Evolutionary conservation across 2,888 invertebrate genomes (phyloP).

Genomic region (Anaspis maculata): DNA sequence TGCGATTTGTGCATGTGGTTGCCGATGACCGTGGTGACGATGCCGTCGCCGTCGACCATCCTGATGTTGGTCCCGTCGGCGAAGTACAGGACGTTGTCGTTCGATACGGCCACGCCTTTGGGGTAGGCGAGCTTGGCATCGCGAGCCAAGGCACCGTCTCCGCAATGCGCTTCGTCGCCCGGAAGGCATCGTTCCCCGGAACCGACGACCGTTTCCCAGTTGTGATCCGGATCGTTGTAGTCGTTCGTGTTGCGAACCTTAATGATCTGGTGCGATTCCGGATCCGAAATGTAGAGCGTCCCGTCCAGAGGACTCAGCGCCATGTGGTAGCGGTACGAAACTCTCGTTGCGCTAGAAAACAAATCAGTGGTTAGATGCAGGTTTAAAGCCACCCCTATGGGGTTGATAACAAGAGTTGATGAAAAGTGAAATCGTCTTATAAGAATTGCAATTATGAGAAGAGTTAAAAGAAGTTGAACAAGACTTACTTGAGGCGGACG

Average conservation of each 20-base stretch:
- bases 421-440: no score
- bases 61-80: slow-evolving; percentile 91
- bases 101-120: slow-evolving; percentile 91
- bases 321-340: slow-evolving; percentile 95
- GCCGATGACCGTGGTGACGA: slow-evolving; percentile 85
- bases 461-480: no score
- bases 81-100: slow-evolving; percentile 86
- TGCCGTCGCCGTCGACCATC: slow-evolving; percentile 86
- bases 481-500: slow-evolving; percentile 69
- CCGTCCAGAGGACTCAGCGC: slow-evolving; percentile 91
- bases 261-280: slow-evolving; percentile 90
- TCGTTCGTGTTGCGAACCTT: slow-evolving; percentile 76
- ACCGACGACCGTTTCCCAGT: slow-evolving; percentile 93
- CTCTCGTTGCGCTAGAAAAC: slow-evolving; percentile 72
- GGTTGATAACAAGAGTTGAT: no score
- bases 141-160: slow-evolving; percentile 86
- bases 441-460: no score
- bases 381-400: no score
- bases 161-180: slow-evolving; percentile 91
- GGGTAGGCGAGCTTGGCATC: slow-evolving; percentile 93
- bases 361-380: slow-evolving; percentile 21
- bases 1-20: slow-evolving; percentile 90
- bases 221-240: slow-evolving; percentile 77
- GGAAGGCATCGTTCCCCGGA: slow-evolving; percentile 90
- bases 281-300: slow-evolving; percentile 90